Evolutionary conservation across 2,797 vertebrate species (phyloP).

Genomic region (Rousettus madagascariensis): DNA sequence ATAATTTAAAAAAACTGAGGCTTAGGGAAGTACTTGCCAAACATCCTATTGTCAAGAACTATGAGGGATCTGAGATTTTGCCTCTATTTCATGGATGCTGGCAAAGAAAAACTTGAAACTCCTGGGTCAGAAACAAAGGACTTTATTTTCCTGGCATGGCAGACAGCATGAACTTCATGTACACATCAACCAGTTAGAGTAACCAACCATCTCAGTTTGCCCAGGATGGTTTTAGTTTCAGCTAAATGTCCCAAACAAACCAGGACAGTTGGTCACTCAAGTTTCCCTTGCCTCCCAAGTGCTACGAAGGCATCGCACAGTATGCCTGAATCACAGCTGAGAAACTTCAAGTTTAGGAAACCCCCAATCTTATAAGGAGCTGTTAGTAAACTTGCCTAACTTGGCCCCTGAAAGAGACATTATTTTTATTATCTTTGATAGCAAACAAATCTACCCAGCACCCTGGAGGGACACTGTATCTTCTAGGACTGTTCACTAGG

Average conservation of each 20-base stretch:
- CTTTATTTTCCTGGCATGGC: neutral
- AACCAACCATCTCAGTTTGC: neutral
- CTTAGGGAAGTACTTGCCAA: neutral
- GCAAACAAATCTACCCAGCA: neutral
- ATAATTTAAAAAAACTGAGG: neutral
- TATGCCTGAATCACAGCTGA: neutral
- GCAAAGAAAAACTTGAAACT: neutral
- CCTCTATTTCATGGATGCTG: neutral
- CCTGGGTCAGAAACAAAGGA: neutral
- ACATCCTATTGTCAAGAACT: neutral
- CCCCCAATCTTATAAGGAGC: neutral
- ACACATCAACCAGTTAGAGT: neutral
- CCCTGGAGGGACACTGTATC: neutral
- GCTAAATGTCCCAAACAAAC: neutral
- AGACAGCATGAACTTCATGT: neutral
- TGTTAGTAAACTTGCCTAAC: neutral
- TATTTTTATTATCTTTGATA: slow-evolving; percentile 16
- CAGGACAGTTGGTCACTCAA: neutral
- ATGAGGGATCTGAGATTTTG: neutral
- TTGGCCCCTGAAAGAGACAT: neutral
- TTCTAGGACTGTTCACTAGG: neutral
- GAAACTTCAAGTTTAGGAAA: neutral
- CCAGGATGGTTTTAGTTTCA: neutral
- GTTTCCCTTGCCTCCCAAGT: neutral
- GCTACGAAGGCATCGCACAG: neutral